phyloP scores from a whole-genome alignment of 2,113 vertebrate species.

The Amblyopsis rosae region DNA sequence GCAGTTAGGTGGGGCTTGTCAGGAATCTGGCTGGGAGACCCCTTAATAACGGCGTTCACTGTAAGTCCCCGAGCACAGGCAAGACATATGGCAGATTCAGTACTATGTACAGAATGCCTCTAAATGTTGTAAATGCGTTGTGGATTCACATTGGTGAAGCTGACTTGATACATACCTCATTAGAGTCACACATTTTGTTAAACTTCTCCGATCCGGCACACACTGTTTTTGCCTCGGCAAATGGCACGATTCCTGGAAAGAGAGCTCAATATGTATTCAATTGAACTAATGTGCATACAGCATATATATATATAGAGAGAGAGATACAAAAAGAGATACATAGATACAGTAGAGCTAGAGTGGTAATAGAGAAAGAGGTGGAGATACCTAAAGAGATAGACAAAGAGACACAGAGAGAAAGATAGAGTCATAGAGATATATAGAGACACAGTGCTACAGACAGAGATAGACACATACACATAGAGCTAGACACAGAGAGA shows the following conservation, averaged over 20 bases:
- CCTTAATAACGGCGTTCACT: no score
- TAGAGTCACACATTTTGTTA: constrained; percentile 94
- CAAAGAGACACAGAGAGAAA: background rate
- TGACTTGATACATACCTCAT: constrained; percentile 79
- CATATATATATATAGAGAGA: background rate
- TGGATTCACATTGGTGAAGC: background rate
- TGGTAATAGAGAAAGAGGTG: background rate
- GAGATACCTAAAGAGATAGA: no score
- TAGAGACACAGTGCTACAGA: background rate
- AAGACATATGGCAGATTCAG: no score
- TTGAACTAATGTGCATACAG: background rate
- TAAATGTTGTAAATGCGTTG: background rate
- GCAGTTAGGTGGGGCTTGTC: no score
- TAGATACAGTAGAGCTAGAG: background rate
- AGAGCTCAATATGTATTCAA: background rate
- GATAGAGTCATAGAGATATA: background rate
- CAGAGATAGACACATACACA: background rate
- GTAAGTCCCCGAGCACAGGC: no score
- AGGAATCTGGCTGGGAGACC: no score
- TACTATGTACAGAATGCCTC: background rate
- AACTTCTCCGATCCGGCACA: constrained; percentile 92
- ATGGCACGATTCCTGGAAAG: constrained; percentile 88
- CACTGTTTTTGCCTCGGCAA: constrained; percentile 90
- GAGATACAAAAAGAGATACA: background rate
- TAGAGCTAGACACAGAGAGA: background rate